Base-by-base conservation (phyloP, 2,888 invertebrate genomes). In the Neuroscelio doddi region DNA sequence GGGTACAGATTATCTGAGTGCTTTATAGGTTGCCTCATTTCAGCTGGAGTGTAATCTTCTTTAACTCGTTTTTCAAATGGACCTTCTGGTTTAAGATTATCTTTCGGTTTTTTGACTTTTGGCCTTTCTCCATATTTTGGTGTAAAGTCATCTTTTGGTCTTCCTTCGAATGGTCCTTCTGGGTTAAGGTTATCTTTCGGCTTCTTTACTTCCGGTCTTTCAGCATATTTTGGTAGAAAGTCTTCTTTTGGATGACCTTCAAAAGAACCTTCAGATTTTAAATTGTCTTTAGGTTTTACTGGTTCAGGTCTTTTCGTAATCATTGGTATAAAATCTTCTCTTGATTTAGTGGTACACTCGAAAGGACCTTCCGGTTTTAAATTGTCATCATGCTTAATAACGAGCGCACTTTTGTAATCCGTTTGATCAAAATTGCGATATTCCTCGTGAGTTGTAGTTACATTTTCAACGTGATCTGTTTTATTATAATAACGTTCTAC, bases 261-360 rank as follows among this genome's bases (percentile, higher is more conserved):
- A 69, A 69, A 50, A 8, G 51, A 34, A 47, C 82, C 82, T 68
- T 84, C 82, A 70, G 70, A 64, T 9, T 75, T 69, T 16, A 82
- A 69, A 71, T 87, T 87, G 68, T 87, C 87, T 14, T 81, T 65
- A 0, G 86, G 86, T 69, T 79, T 85, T 36, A 77, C 81, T 0
- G 74, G 78, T 1, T 78, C 78, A 0, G 85, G 58, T 41, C 69
- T 32, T 12, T 53, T 42, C 1, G 62, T 42, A 9, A 63, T 36
- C 56, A 66, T 61, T 3, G 64, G 64, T 1, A 66, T 42, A 34
- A 21, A 58, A 12, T 69, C 57, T 34, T 64, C 69, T 9, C 16
- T 57, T 0, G 64, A 50, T 14, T 66, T 66, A 2, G 66, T 49
- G 0, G 57, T 63, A 4, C 50, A 58, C 10, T 69, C 69, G 26